A percentile compares a stretch with the other conserved stretches of the same genome.
These are phyloP conservation scores for Cheilinus undulatus DNA, from an alignment of 2,113 vertebrate species.

Conservation along the genomic window DNA sequence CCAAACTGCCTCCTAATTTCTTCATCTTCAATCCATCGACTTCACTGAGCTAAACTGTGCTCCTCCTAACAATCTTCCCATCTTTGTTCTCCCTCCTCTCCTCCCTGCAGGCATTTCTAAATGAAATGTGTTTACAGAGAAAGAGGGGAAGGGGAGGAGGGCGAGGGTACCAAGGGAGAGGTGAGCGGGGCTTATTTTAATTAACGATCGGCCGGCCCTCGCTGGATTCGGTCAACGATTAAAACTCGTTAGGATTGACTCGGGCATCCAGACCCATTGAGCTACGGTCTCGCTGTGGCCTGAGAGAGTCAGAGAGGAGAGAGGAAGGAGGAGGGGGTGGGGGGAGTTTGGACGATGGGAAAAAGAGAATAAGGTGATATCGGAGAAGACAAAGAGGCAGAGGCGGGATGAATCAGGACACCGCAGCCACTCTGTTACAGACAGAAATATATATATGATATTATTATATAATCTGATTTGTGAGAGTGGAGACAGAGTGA, in stretches of 20 bases:
- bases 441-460: conserved; percentile 49
- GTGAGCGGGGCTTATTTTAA: conserved; percentile 72
- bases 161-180: conserved; percentile 24
- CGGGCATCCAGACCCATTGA: conserved; percentile 60
- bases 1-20: conserved; percentile 1
- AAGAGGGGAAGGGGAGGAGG: conserved; percentile 1
- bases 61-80: conserved; percentile 9
- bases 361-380: conserved; percentile 6
- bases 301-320: conserved; percentile 36
- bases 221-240: conserved; percentile 71
- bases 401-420: conserved; percentile 23
- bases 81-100: conserved; percentile 34
- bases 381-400: not conserved
- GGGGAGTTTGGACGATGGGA: conserved; percentile 20
- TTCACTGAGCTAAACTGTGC: conserved; percentile 20
- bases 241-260: conserved; percentile 79
- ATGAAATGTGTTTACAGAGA: conserved; percentile 62
- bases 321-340: conserved; percentile 16
- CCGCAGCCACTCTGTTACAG: conserved; percentile 33
- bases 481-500: conserved; percentile 43
- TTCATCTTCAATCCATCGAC: conserved; percentile 16
- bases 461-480: conserved; percentile 62
- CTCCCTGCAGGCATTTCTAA: conserved; percentile 46
- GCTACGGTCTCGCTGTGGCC: conserved; percentile 25
- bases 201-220: conserved; percentile 70